Base-by-base conservation (phyloP, 2,888 invertebrate species). In the Leptinotarsa rubiginosa region DNA sequence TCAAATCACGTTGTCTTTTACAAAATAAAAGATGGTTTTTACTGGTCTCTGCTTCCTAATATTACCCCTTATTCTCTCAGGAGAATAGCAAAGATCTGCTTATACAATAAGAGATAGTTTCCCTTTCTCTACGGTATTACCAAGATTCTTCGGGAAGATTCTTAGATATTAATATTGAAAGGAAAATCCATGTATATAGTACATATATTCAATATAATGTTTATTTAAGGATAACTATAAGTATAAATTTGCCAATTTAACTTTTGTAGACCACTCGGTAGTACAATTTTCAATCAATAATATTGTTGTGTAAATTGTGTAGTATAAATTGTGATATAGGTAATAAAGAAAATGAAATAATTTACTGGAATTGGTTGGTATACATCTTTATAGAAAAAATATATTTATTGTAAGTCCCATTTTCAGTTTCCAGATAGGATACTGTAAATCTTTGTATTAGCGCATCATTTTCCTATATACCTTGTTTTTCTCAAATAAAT, bases 251-350 rank as follows among this genome's bases (percentile, higher is more conserved):
- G 69, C 69, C 69, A 69, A 69, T 69, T 69, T 52, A 56, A 69
- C 69, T 69, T 70, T 71, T 67, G 68, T 75, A 52, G 69, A 62
- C 75, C 69, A 69, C 64, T 72, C 41, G 75, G 69, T 72, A 69
- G 52, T 69, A 69, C 75, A 69, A 75, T 67, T 70, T 76, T 76
- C 73, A 76, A 71, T 76, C 76, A 74, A 74, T 74, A 72, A 72
- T 76, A 76, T 72, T 74, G 74, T 74, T 74, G 75, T 76, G 75
- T 76, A 76, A 76, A 74, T 69, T 76, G 76, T 76, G 76, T 76
- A 76, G 74, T 74, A 74, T 76, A 76, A 72, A 76, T 69, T 76
- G 76, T 76, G 74, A 76, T 76, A 76, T 76, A 76, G 74, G 52
- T 72, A 72, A 72, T 76, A 76, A 76, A 70, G 47, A 74, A 68